These are phyloP conservation scores for Pristis pectinata DNA, from an alignment of 2,797 vertebrate genomes.

Conservation along the genomic window DNA sequence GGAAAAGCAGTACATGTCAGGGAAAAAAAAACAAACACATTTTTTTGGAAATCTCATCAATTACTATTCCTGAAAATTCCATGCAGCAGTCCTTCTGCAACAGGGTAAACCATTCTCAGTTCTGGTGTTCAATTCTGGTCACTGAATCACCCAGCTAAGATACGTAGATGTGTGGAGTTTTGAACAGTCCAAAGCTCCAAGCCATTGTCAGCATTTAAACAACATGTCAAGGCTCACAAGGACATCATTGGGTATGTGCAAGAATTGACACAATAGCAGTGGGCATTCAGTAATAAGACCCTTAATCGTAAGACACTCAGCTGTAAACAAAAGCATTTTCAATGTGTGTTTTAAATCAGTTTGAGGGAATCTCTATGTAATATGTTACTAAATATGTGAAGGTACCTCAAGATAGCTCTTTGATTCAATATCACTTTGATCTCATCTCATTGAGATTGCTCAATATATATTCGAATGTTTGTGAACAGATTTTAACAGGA, in stretches of 20 bases:
- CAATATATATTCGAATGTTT: constrained; percentile 47
- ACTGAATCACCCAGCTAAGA: background rate
- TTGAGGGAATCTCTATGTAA: background rate
- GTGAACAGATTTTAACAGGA: constrained; percentile 48
- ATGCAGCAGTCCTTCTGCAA: background rate
- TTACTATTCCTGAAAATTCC: background rate
- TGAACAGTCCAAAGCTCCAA: background rate
- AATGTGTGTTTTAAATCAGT: background rate
- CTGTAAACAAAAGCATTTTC: background rate
- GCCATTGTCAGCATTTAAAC: background rate
- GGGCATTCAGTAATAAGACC: background rate
- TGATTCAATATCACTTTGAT: constrained; percentile 47
- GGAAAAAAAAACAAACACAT: background rate
- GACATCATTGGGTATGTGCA: background rate
- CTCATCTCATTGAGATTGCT: constrained; percentile 43
- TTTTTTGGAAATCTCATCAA: background rate
- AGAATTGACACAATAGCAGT: background rate
- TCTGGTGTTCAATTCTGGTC: background rate
- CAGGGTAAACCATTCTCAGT: background rate
- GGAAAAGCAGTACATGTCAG: background rate
- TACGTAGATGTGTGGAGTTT: background rate
- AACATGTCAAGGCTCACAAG: background rate
- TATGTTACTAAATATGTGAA: background rate
- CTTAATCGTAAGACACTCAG: too few relatives aligned
- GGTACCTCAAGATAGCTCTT: constrained; percentile 40